A percentile compares a stretch with the other conserved stretches of the same genome.
Evolutionary conservation across 1,140 invertebrate species (phyloP).

Genomic region (Scaptomyza pallida): DNA sequence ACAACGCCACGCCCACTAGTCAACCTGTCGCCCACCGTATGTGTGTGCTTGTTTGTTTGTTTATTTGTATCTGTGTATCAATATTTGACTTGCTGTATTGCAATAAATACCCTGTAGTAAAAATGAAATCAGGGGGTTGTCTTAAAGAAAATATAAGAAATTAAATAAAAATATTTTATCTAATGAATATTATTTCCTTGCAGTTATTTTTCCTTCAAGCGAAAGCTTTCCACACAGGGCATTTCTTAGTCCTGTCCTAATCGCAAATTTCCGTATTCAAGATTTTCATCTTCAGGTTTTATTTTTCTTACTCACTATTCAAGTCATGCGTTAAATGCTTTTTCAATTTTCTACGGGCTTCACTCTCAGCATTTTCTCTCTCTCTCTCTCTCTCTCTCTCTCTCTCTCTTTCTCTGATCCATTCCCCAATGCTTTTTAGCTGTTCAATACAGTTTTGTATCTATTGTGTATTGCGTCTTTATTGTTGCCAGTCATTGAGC

Average conservation of each 20-base stretch:
- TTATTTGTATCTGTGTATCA: conserved; percentile 41
- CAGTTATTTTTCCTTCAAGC: too few relatives aligned
- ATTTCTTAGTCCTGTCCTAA: neutral
- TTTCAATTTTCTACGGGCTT: conserved; percentile 59
- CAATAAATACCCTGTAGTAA: conserved; percentile 24
- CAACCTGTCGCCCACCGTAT: conserved; percentile 28
- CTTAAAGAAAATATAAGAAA: neutral
- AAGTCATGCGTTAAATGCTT: conserved; percentile 75
- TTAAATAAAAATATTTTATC: too few relatives aligned
- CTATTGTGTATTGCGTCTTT: conserved; percentile 45
- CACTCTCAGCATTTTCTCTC: too few relatives aligned
- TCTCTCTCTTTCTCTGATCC: too few relatives aligned
- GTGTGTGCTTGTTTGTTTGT: neutral
- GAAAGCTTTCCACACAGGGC: too few relatives aligned
- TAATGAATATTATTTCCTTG: too few relatives aligned
- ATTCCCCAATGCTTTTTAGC: neutral
- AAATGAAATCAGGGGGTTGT: neutral
- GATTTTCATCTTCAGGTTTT: conserved; percentile 28
- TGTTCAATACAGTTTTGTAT: conserved; percentile 38
- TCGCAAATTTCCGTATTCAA: neutral
- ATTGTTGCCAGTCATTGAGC: conserved; percentile 52
- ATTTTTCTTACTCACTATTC: conserved; percentile 41
- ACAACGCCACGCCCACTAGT: conserved; percentile 33
- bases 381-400: too few relatives aligned
- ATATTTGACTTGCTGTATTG: conserved; percentile 79